Evolutionary conservation across 2,113 vertebrate genomes (phyloP).

Genomic region (Lasiurus cinereus): DNA sequence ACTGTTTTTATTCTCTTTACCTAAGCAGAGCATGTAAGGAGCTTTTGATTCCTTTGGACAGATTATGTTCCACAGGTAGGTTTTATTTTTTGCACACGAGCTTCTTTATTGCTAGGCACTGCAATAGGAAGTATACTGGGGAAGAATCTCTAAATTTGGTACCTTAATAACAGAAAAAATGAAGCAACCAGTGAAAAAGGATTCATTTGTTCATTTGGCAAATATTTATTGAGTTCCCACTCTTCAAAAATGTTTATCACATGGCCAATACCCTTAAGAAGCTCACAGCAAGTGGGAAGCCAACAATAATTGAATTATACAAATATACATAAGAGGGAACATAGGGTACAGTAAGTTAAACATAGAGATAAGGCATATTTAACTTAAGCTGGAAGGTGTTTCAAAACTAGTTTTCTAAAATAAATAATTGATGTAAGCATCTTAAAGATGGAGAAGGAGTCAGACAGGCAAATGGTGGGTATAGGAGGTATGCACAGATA

Average conservation of each 20-base stretch:
- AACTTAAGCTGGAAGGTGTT: background rate
- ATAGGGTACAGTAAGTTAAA: background rate
- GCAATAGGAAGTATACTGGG: background rate
- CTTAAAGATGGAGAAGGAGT: background rate
- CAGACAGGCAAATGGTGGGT: background rate
- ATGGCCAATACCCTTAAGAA: background rate
- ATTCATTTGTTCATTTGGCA: background rate
- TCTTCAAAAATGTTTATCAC: background rate
- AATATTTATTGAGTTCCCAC: background rate
- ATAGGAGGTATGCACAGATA: background rate
- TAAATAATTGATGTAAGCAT: background rate
- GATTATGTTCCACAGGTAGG: background rate
- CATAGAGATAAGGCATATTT: background rate
- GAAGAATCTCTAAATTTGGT: constrained; percentile 8
- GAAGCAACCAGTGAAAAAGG: background rate
- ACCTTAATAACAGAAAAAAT: background rate
- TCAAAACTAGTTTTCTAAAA: background rate
- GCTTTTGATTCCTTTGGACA: background rate
- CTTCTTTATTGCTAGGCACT: background rate
- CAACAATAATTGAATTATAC: background rate
- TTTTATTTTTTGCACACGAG: constrained; percentile 37
- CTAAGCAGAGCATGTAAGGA: background rate
- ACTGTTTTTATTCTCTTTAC: background rate
- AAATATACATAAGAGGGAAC: background rate
- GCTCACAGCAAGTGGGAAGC: background rate